Conservation (phyloP, 2,113 vertebrate species). For the Chamaetylas fuelleborni region DNA sequence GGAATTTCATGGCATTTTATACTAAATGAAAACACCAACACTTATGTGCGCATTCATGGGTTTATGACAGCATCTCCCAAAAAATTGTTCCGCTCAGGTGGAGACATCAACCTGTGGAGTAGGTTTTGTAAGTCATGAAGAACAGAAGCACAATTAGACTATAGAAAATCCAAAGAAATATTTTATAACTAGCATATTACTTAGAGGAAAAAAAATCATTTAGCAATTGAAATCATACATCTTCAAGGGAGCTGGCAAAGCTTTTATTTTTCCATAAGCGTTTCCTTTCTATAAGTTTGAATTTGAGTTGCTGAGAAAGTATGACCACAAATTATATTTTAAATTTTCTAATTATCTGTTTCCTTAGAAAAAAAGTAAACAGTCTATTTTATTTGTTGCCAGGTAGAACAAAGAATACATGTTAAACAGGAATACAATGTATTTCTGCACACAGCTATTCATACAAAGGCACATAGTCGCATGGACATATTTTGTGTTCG, state of each 20-base stretch:
- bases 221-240: background rate
- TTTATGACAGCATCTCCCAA: background rate
- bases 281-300: background rate
- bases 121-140: background rate
- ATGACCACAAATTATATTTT: background rate
- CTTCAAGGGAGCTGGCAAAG: background rate
- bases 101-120: background rate
- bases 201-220: background rate
- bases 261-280: background rate
- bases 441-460: background rate
- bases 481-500: background rate
- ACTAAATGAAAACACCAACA: background rate
- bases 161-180: background rate
- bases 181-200: background rate
- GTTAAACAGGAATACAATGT: background rate
- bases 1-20: background rate
- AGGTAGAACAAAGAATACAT: background rate
- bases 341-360: background rate
- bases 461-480: background rate
- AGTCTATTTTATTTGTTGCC: background rate
- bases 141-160: background rate
- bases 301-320: background rate
- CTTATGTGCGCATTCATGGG: fast-evolving
- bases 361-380: background rate
- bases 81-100: background rate